Base-by-base conservation (phyloP, 2,888 invertebrate genomes). In the Temnothorax ravouxi region DNA sequence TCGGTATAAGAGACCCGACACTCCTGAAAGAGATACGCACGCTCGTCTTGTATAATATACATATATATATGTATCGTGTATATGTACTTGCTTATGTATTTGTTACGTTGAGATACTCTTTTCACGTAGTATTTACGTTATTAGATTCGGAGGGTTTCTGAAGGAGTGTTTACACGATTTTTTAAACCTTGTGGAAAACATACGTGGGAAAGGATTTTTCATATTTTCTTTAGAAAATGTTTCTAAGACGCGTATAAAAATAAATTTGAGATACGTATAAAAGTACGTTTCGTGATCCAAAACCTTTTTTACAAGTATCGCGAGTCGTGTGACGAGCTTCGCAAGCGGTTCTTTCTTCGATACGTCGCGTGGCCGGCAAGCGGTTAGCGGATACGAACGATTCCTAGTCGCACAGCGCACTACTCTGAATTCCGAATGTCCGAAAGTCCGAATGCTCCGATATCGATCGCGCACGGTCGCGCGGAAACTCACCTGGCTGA, bases 401-500 rank as follows among this genome's bases (percentile, higher is more conserved):
- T 2, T 44, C 44, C 44, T 11, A 8, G 44, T 9, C 21, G 21
- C 9, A 5, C 9, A 3, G 2, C 29, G 29, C 2, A 3, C 3
- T 29, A 29, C 29, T 29, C 29, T 3, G 29, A 29, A 29, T 0
- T 29, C 29, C 29, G 29, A 29, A 29, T 0, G 3, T 29, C 29
- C 29, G 29, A 29, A 29, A 29, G 29, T 29, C 29, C 29, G 29
- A 3, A 29, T 52, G 8, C 18, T 29, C 9, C 25, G 34, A 29
- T 72, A 74, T 74, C 44, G 74, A 74, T 44, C 29, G 29, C 29
- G 29, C 29, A 3, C 29, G 29, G 29, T 29, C 59, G 44, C 59
- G n/a, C 18, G 3, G 0, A 59, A 6, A 74, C 74, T 74, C 44
- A 74, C 74, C 74, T 74, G 74, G 11, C 29, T 2, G 6, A 18